phyloP scores from a whole-genome alignment of 2,113 vertebrate genomes.

The Puntigrus tetrazona region DNA sequence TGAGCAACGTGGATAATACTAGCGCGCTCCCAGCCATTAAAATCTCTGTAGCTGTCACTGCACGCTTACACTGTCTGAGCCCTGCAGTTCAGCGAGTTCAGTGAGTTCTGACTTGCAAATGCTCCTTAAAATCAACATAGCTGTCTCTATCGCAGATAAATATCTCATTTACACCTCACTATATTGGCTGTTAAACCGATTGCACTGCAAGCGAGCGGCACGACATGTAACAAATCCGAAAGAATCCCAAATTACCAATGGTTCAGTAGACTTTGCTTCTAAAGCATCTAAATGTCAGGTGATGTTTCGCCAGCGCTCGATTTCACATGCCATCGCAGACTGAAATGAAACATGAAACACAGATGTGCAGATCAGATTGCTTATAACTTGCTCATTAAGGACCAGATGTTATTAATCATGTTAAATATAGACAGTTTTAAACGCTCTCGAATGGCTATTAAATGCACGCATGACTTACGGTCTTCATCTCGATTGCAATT shows the following conservation, averaged over 20 bases:
- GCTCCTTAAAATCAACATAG: background rate
- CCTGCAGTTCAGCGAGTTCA: background rate
- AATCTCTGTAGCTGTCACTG: background rate
- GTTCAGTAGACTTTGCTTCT: background rate
- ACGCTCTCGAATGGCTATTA: background rate
- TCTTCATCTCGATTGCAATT: no score
- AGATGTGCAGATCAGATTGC: background rate
- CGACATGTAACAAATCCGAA: background rate
- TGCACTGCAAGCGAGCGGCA: background rate
- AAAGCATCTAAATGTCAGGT: background rate
- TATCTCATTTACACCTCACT: conserved; percentile 8
- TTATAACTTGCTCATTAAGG: background rate
- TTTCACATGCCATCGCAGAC: background rate
- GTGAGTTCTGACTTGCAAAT: background rate
- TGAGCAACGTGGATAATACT: background rate
- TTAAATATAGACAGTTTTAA: background rate
- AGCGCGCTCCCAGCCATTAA: background rate
- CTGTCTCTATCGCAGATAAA: conserved; percentile 9
- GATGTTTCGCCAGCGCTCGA: background rate
- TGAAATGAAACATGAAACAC: background rate
- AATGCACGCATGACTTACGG: background rate
- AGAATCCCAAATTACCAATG: background rate
- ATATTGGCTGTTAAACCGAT: background rate
- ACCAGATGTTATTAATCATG: background rate
- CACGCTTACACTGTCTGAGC: background rate